Evolutionary conservation across 2,888 invertebrate species (phyloP), one percentile per base, ranked within the genome.

Genomic region (Willowsia nigromaculata): DNA sequence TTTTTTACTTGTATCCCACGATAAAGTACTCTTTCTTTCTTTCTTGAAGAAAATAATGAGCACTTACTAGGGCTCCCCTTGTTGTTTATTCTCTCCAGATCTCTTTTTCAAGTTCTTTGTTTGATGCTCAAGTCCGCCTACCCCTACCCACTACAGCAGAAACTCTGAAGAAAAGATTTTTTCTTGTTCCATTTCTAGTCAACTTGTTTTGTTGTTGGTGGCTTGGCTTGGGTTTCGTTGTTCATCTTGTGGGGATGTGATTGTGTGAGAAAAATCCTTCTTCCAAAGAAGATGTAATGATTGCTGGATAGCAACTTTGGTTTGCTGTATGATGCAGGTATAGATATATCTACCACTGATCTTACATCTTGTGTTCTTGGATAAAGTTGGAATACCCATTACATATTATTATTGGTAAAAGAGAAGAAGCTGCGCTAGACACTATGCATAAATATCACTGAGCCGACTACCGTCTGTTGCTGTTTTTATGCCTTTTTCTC

Each of bases 381-480:
- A 18, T 0, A 68, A 37, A 1, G 18, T 43, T 37, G 43, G 37
- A 9, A n/a, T n/a, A n/a, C n/a, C 2, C 15, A 68, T 71, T 71
- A 71, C 43, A n/a, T 68, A 74, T 27, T 13, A 25, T 1, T 9
- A 74, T 18, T 56, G 53, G 53, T n/a, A 18, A 53, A 7, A 62
- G 62, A 30, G 33, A 65, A 33, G 33, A 33, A 56, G 25, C 25
- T 11, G 9, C 37, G 65, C 37, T 33, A 33, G 22, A 6, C 56
- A 56, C 1, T 56, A 18, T 11, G 18, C 18, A n/a, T 56, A 25
- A 22, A 56, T 25, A 43, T 47, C 43, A 47, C 4, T 18, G 9
- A 30, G 15, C 18, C 80, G 86, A 86, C 68, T 86, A 50, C 86
- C 86, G 86, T 86, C 80, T 86, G 86, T 37, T 80, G 47, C 50